A percentile compares a stretch with the other conserved stretches of the same genome.
Conservation (phyloP, 2,797 vertebrate species). For the Luscinia megarhynchos region DNA sequence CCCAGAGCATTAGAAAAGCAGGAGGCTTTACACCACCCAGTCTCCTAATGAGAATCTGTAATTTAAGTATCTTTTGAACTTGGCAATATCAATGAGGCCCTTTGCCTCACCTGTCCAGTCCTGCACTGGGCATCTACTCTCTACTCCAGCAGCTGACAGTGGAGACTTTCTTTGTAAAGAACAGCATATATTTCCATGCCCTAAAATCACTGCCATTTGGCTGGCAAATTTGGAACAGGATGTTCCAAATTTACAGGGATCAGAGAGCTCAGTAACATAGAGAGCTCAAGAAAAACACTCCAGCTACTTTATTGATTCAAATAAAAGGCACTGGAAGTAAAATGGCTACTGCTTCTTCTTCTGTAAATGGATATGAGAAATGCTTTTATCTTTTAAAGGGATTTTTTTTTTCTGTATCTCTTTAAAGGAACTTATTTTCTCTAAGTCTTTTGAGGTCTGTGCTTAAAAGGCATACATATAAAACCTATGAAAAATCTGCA, state of each 20-base stretch:
- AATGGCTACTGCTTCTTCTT: not conserved
- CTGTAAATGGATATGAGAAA: not conserved
- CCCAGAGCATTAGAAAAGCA: not conserved
- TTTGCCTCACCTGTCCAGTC: not conserved
- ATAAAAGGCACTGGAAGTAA: not conserved
- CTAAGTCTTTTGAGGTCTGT: not conserved
- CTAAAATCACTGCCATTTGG: not conserved
- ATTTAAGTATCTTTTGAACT: not conserved
- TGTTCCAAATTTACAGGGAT: not conserved
- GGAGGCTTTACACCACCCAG: not conserved
- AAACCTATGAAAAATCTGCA: not conserved
- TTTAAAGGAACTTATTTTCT: not conserved
- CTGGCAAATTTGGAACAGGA: not conserved
- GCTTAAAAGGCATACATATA: not conserved
- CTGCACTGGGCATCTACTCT: not conserved
- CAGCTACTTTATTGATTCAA: not conserved
- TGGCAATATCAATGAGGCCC: not conserved
- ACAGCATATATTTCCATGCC: not conserved
- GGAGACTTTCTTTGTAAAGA: not conserved
- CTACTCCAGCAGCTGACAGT: not conserved
- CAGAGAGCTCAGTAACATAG: not conserved
- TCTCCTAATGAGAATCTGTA: not conserved
- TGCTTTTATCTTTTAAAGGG: not conserved
- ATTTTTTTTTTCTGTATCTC: not conserved
- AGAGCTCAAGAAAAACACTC: not conserved